phyloP scores from a whole-genome alignment of 53 echinoderm and acorn worm genomes.

The Pentamera pediparva region DNA sequence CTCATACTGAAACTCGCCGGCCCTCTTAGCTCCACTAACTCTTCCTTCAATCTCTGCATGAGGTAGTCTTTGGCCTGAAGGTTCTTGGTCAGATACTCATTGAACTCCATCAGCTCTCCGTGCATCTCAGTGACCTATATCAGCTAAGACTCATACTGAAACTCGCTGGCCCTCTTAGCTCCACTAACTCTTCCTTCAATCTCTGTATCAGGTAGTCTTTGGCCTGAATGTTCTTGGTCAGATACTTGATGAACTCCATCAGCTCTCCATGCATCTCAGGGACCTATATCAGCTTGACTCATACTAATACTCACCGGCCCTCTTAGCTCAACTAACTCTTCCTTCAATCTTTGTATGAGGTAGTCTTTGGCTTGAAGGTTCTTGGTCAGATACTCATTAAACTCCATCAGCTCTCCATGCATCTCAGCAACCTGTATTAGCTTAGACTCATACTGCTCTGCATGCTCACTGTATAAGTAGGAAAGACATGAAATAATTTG shows the following conservation, averaged over 20 bases:
- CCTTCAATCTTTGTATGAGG: slow-evolving; percentile 54
- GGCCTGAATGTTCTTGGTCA: slow-evolving; percentile 63
- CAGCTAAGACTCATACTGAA: slow-evolving; percentile 77
- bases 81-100: slow-evolving; percentile 78
- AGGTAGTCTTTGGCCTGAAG: slow-evolving; percentile 63
- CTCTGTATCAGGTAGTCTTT: slow-evolving; percentile 60
- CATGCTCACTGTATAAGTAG: slow-evolving; percentile 55
- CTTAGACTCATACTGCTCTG: slow-evolving; percentile 76
- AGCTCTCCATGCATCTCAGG: slow-evolving; percentile 99
- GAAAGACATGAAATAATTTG: background rate
- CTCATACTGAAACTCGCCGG: slow-evolving; percentile 66
- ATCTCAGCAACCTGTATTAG: slow-evolving; percentile 98
- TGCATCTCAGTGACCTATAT: slow-evolving; percentile 99
- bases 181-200: slow-evolving; percentile 74
- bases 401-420: slow-evolving; percentile 99
- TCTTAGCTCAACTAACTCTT: slow-evolving; percentile 80
- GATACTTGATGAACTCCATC: slow-evolving; percentile 97
- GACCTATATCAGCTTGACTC: slow-evolving; percentile 88
- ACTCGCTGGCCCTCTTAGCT: slow-evolving; percentile 87
- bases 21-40: slow-evolving; percentile 83
- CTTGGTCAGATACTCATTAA: slow-evolving; percentile 85
- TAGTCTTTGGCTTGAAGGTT: slow-evolving; percentile 68
- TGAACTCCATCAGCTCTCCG: slow-evolving; percentile 98
- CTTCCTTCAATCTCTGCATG: slow-evolving; percentile 61
- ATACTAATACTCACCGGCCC: slow-evolving; percentile 84